Evolutionary conservation across 1,140 invertebrate genomes (phyloP).

Genomic region (Caenorhabditis remanei): DNA sequence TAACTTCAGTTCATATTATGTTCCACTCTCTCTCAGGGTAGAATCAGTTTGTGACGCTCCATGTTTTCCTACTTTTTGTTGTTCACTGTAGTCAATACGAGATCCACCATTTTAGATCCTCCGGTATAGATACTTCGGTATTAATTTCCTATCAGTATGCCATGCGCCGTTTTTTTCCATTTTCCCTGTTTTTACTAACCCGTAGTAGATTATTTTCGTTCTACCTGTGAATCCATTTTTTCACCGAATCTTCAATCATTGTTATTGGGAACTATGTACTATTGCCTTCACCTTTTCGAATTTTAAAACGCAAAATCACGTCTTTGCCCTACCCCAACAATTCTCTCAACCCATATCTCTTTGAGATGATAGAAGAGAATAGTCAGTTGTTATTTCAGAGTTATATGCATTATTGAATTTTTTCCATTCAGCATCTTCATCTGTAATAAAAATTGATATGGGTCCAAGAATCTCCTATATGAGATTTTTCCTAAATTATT

Average conservation of each 20-base stretch:
- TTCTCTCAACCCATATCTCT: conserved; percentile 9
- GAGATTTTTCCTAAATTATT: no score
- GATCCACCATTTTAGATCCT: conserved; percentile 5
- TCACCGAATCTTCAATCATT: neutral
- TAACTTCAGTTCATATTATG: conserved; percentile 1
- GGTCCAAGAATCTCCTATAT: neutral
- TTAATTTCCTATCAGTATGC: neutral
- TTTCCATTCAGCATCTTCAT: neutral
- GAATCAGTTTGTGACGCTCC: neutral
- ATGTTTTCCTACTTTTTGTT: neutral
- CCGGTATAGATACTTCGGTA: conserved; percentile 10
- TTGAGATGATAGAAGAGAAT: neutral
- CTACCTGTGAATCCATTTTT: neutral
- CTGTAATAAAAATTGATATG: neutral
- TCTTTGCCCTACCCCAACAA: neutral
- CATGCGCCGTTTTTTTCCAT: neutral
- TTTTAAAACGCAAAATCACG: neutral
- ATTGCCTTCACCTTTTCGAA: neutral
- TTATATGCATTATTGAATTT: neutral
- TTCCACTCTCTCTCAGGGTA: conserved; percentile 22
- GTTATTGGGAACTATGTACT: conserved; percentile 22
- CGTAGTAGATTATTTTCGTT: neutral
- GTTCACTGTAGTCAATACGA: neutral
- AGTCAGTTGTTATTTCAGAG: neutral
- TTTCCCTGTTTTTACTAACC: neutral